phyloP scores from a whole-genome alignment of 2,888 invertebrate genomes.

The Microctonus aethiopoides region DNA sequence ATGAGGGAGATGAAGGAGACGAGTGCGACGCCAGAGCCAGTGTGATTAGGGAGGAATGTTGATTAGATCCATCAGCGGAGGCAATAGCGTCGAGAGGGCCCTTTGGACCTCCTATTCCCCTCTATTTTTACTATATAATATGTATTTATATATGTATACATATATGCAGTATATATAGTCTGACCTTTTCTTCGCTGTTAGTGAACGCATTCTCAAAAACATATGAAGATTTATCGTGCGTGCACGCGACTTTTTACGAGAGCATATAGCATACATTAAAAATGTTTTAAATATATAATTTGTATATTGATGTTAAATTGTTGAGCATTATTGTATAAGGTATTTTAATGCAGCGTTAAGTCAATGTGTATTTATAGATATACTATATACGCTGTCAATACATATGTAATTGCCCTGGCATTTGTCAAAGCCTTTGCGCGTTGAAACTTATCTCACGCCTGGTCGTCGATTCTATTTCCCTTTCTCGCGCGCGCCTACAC shows the following conservation, averaged over 20 bases:
- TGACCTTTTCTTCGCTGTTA: slow-evolving; percentile 9
- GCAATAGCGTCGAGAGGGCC: slow-evolving; percentile 43
- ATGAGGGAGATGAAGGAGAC: slow-evolving; percentile 19
- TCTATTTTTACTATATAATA: neutral
- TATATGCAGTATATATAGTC: neutral
- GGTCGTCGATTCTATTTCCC: slow-evolving; percentile 27
- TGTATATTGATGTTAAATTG: neutral
- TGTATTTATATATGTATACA: neutral
- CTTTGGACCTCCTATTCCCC: slow-evolving; percentile 22
- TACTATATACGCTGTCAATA: slow-evolving; percentile 43
- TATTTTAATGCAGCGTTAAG: neutral
- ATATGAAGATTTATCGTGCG: neutral
- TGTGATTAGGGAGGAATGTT: slow-evolving; percentile 67
- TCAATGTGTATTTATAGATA: neutral
- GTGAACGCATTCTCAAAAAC: neutral
- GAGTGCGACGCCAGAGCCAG: slow-evolving; percentile 46
- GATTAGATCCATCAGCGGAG: slow-evolving; percentile 66
- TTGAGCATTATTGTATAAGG: neutral
- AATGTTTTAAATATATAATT: neutral
- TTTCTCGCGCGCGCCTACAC: slow-evolving; percentile 26
- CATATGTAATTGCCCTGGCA: slow-evolving; percentile 52
- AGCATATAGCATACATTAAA: neutral
- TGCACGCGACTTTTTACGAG: neutral
- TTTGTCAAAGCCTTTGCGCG: slow-evolving; percentile 45
- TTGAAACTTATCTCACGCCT: slow-evolving; percentile 30